A percentile compares a stretch with the other conserved stretches of the same genome.
These are phyloP conservation scores for Marronus borbonicus DNA, from an alignment of 2,888 invertebrate species.

Conservation along the genomic window DNA sequence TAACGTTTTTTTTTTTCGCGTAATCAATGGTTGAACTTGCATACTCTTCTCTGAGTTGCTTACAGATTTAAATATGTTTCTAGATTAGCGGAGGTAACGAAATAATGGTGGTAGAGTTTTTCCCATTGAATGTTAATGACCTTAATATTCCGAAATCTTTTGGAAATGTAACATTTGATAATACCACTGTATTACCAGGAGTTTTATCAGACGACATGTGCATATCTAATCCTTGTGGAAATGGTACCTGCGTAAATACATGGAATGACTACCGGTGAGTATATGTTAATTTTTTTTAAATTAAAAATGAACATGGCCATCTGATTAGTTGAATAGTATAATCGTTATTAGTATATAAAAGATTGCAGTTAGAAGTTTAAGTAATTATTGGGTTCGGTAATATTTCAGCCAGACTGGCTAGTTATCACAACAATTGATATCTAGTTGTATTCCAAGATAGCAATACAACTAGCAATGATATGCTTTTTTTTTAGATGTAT, in stretches of 20 bases:
- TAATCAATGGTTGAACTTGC: no score
- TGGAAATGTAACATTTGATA: slow-evolving; percentile 81
- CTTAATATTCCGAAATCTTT: slow-evolving; percentile 80
- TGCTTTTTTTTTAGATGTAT: slow-evolving; percentile 75
- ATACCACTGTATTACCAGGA: slow-evolving; percentile 81
- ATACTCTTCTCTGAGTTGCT: no score
- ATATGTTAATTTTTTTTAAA: not conserved
- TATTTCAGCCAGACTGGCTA: no score
- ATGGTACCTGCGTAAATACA: slow-evolving; percentile 85
- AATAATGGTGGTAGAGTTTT: slow-evolving; percentile 88
- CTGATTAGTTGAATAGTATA: no score
- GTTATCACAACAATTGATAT: no score
- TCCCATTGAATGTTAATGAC: slow-evolving; percentile 80
- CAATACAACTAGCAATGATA: no score
- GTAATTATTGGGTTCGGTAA: no score
- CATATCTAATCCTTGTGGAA: slow-evolving; percentile 84
- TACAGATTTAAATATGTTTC: not conserved
- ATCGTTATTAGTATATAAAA: no score
- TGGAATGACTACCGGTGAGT: slow-evolving; percentile 91
- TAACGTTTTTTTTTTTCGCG: no score
- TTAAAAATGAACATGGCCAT: no score
- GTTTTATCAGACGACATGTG: slow-evolving; percentile 93
- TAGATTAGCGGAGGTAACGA: slow-evolving; percentile 79
- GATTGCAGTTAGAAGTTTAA: no score
- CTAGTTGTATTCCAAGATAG: no score